Percentiles rank a stretch among this genome's conserved stretches.
phyloP scores from a whole-genome alignment of 2,113 vertebrate genomes.

The Gopherus flavomarginatus region DNA sequence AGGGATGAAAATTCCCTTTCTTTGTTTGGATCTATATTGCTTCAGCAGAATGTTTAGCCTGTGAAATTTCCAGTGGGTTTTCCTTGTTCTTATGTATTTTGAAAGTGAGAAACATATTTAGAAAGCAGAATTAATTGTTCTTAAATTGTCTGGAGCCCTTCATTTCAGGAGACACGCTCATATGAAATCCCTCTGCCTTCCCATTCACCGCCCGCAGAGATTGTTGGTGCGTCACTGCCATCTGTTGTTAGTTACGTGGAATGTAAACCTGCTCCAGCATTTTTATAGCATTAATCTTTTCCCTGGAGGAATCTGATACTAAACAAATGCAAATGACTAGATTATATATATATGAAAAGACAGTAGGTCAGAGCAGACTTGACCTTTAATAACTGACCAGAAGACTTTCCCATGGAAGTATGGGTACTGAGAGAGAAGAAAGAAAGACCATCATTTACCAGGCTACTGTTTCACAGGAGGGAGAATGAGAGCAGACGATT shows the following conservation, averaged over 20 bases:
- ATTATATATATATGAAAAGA: not conserved
- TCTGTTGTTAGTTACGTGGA: conserved; percentile 47
- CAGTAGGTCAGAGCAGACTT: not conserved
- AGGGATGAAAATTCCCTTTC: not conserved
- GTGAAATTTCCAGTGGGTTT: not conserved
- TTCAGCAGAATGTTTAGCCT: not conserved
- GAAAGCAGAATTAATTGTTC: not conserved
- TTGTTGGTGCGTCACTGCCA: conserved; percentile 64
- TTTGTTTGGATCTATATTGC: not conserved
- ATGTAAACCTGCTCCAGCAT: not conserved
- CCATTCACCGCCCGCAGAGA: not conserved
- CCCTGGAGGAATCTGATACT: not conserved
- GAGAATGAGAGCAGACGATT: not conserved
- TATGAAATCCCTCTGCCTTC: not conserved
- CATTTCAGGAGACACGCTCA: not conserved
- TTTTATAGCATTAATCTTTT: not conserved
- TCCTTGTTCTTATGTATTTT: not conserved
- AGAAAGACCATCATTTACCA: not conserved
- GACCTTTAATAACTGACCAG: not conserved
- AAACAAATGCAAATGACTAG: not conserved
- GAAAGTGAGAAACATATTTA: not conserved
- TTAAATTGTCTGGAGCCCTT: not conserved
- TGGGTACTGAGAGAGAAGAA: not conserved
- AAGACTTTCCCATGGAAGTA: not conserved
- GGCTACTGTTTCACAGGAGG: not conserved